phyloP scores from a whole-genome alignment of 2,113 vertebrate genomes.

The Corythornis vintsioides region DNA sequence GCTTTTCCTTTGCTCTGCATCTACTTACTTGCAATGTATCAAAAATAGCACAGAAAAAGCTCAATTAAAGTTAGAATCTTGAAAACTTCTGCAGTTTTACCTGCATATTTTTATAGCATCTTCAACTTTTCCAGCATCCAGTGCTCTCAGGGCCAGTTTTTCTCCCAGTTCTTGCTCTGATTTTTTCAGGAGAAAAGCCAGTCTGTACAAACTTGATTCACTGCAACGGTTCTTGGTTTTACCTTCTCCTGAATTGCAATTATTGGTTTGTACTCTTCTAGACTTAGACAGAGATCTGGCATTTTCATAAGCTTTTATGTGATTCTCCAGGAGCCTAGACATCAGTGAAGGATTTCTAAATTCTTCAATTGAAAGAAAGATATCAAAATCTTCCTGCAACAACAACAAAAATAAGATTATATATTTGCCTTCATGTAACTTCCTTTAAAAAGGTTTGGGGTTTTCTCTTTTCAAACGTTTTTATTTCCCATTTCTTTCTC shows the following conservation, averaged over 20 bases:
- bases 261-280: not conserved
- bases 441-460: not conserved
- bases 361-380: constrained; percentile 86
- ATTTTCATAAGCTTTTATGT: constrained; percentile 81
- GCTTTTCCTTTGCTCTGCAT: not conserved
- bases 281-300: constrained; percentile 44
- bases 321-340: constrained; percentile 81
- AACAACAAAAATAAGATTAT: not conserved
- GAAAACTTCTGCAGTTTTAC: constrained; percentile 66
- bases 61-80: not conserved
- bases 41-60: not conserved
- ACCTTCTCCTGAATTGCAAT: constrained; percentile 52
- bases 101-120: constrained; percentile 87
- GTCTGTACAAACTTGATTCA: constrained; percentile 76
- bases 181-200: constrained; percentile 83
- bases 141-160: constrained; percentile 82
- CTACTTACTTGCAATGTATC: not conserved
- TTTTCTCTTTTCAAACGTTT: not conserved
- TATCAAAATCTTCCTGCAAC: constrained; percentile 86
- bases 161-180: constrained; percentile 83
- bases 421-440: not conserved
- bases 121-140: constrained; percentile 82
- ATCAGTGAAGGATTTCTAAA: constrained; percentile 79
- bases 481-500: not conserved
- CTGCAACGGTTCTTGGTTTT: constrained; percentile 65